Evolutionary conservation across 2,888 invertebrate species (phyloP).

Genomic region (Xylocampa areola): DNA sequence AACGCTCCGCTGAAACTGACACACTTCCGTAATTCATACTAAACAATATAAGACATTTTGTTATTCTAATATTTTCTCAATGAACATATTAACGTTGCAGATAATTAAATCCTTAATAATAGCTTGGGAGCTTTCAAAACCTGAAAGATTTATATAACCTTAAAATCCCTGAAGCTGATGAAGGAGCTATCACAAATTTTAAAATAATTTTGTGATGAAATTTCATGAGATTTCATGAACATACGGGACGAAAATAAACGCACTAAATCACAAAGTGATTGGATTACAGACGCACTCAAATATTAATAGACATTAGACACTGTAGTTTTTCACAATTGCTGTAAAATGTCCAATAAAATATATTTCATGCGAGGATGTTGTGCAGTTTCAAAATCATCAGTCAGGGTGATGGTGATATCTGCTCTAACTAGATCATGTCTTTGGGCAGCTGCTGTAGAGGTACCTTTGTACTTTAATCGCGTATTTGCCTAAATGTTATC

Average conservation of each 20-base stretch:
- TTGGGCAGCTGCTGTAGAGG: no score
- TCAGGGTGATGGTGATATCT: neutral
- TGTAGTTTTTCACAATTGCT: slow-evolving; percentile 2
- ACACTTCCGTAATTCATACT: slow-evolving; percentile 23
- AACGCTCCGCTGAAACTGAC: slow-evolving; percentile 56
- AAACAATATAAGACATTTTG: slow-evolving; percentile 5
- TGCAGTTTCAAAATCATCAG: neutral
- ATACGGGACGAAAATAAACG: slow-evolving; percentile 44
- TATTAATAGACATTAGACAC: slow-evolving; percentile 5
- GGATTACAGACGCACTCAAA: slow-evolving; percentile 14
- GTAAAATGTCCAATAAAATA: slow-evolving; percentile 5
- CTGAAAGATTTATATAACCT: neutral
- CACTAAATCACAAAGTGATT: slow-evolving; percentile 36
- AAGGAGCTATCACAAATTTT: neutral
- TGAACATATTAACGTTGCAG: neutral
- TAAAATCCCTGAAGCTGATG: neutral
- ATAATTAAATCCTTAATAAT: neutral
- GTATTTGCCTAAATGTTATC: slow-evolving; percentile 20
- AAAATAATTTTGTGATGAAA: slow-evolving; percentile 12
- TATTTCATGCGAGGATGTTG: neutral
- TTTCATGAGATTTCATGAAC: slow-evolving; percentile 32
- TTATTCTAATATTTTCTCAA: neutral
- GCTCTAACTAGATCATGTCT: neutral
- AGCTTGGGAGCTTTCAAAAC: neutral
- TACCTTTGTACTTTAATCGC: slow-evolving; percentile 11